These are phyloP conservation scores for Acanthurus tractus DNA, from an alignment of 2,797 vertebrate species.

Conservation along the genomic window DNA sequence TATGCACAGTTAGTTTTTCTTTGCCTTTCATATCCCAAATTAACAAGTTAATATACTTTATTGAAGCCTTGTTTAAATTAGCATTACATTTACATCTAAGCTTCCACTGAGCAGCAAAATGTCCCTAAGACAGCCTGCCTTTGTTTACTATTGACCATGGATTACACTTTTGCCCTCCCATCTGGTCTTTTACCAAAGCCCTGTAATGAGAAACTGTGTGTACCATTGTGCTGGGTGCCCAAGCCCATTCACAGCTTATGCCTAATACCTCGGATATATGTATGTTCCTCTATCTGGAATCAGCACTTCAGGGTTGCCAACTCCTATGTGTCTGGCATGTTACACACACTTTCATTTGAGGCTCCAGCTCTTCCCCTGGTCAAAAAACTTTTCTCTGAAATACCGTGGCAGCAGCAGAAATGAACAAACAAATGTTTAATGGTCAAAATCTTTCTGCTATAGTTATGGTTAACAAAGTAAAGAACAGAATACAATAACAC, in stretches of 20 bases:
- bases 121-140: constrained; percentile 57
- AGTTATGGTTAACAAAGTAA: too few relatives aligned
- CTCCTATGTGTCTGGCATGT: too few relatives aligned
- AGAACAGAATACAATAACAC: too few relatives aligned
- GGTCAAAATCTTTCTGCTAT: too few relatives aligned
- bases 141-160: constrained; percentile 72
- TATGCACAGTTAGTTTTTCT: constrained; percentile 19
- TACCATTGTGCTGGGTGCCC: constrained; percentile 45
- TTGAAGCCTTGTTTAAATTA: constrained; percentile 66
- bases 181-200: constrained; percentile 61
- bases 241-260: constrained; percentile 37
- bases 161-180: constrained; percentile 73
- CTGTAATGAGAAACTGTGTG: constrained; percentile 67
- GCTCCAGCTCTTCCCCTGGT: too few relatives aligned
- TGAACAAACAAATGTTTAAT: too few relatives aligned
- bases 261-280: constrained; percentile 30
- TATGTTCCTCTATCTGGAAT: constrained; percentile 47
- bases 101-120: constrained; percentile 56
- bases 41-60: constrained; percentile 52
- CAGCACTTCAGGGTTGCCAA: not conserved
- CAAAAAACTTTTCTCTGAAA: too few relatives aligned
- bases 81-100: constrained; percentile 65
- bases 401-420: too few relatives aligned
- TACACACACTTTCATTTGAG: too few relatives aligned
- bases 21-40: constrained; percentile 38